phyloP scores from a whole-genome alignment of 1,140 invertebrate species.

The Acromyrmex heyeri region DNA sequence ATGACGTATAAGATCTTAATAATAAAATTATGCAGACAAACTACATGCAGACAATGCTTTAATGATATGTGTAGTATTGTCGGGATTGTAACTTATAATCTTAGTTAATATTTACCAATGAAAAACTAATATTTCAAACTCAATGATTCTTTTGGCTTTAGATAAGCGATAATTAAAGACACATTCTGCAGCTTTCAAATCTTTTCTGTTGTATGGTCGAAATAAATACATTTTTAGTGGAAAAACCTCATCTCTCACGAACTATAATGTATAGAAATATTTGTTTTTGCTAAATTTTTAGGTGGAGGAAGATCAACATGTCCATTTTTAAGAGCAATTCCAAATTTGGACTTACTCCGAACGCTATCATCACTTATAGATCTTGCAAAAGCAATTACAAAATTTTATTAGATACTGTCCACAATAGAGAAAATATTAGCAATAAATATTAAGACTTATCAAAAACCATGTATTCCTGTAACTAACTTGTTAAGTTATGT shows the following conservation, averaged over 20 bases:
- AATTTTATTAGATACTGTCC: neutral
- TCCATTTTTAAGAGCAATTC: neutral
- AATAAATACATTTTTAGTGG: neutral
- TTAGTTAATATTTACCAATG: neutral
- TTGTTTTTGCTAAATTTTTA: neutral
- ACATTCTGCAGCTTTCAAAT: neutral
- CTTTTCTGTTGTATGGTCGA: neutral
- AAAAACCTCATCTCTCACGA: neutral
- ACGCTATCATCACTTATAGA: constrained; percentile 4
- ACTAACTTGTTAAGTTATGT: no score
- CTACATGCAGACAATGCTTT: no score
- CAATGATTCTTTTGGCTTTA: neutral
- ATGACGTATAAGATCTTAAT: no score
- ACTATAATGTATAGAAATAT: neutral
- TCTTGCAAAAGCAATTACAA: neutral
- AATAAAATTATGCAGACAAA: constrained; percentile 6
- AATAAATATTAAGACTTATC: no score
- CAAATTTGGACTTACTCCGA: neutral
- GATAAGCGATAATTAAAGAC: neutral
- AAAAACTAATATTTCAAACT: neutral
- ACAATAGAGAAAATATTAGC: no score
- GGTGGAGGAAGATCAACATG: neutral
- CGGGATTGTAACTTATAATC: neutral
- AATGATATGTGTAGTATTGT: neutral
- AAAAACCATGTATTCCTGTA: no score